Percentiles rank a stretch among this genome's conserved stretches.
phyloP scores from a whole-genome alignment of 2,888 invertebrate species.

The Taphrorychus bicolor region DNA sequence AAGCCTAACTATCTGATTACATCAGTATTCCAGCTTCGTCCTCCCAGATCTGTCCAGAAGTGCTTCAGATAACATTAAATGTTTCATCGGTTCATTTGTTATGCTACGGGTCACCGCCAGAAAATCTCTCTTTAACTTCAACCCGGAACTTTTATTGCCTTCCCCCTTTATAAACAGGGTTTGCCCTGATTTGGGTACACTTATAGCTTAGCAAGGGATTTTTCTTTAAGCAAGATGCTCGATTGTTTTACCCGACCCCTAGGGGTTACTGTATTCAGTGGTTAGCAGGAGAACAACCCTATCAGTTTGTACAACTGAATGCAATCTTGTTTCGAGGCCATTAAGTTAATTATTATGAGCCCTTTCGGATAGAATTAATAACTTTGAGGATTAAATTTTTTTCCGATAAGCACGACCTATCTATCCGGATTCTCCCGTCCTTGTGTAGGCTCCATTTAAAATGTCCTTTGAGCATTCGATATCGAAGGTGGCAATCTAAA shows the following conservation, averaged over 20 bases:
- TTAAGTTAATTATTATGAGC: slow-evolving; percentile 60
- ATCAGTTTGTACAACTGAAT: slow-evolving; percentile 59
- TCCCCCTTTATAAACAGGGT: background rate
- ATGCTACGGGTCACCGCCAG: slow-evolving; percentile 46
- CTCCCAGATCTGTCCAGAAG: slow-evolving; percentile 51
- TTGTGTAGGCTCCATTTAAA: background rate
- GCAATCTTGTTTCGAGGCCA: slow-evolving; percentile 62
- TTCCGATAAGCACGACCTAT: too few species aligned
- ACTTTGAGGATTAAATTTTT: too few species aligned
- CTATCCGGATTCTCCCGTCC: background rate
- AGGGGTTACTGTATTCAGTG: too few species aligned
- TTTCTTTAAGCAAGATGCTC: background rate
- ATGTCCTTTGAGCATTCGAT: slow-evolving; percentile 27
- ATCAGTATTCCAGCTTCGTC: slow-evolving; percentile 54
- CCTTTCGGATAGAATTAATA: slow-evolving; percentile 47
- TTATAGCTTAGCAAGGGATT: too few species aligned
- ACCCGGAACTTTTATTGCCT: slow-evolving; percentile 18
- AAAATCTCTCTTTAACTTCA: slow-evolving; percentile 23
- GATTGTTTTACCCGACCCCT: too few species aligned
- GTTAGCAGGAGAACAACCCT: slow-evolving; percentile 56
- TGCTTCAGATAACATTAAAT: slow-evolving; percentile 49
- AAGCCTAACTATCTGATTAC: slow-evolving; percentile 1
- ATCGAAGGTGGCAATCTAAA: slow-evolving; percentile 39
- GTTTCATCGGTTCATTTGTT: slow-evolving; percentile 51
- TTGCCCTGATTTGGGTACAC: slow-evolving; percentile 14